A percentile compares a stretch with the other conserved stretches of the same genome.
These are phyloP conservation scores for Gymnorhina tibicen DNA, from an alignment of 2,113 vertebrate genomes.

Conservation along the genomic window DNA sequence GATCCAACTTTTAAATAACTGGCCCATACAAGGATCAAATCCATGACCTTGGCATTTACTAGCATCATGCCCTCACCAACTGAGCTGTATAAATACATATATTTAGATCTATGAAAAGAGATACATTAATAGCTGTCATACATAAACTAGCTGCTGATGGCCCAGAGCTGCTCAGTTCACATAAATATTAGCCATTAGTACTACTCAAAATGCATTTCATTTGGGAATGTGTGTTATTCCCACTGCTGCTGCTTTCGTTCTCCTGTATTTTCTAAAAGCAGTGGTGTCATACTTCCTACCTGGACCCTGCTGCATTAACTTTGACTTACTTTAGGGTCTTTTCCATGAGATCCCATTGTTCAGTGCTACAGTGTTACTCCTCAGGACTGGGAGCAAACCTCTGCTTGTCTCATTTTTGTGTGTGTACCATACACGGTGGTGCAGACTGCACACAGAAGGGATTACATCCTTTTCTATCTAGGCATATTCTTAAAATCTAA, in stretches of 20 bases:
- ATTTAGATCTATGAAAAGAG: neutral
- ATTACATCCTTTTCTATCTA: neutral
- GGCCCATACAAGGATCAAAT: rapidly evolving
- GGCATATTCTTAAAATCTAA: neutral
- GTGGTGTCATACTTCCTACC: neutral
- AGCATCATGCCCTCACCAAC: neutral
- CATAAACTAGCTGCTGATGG: neutral
- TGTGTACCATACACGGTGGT: neutral
- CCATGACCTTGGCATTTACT: neutral
- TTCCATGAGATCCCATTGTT: neutral
- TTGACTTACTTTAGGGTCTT: neutral
- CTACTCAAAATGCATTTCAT: neutral
- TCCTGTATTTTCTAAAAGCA: neutral
- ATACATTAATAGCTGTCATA: neutral
- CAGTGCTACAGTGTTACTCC: neutral
- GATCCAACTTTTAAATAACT: neutral
- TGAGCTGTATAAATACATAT: neutral
- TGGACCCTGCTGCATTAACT: neutral
- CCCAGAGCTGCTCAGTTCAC: neutral
- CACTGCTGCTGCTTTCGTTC: neutral
- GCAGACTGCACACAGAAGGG: neutral
- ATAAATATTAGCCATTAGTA: neutral
- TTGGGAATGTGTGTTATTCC: neutral
- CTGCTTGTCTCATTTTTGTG: neutral
- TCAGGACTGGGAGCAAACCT: neutral